These are phyloP conservation scores for Cervus canadensis DNA, from an alignment of 2,113 vertebrate species.

Conservation along the genomic window DNA sequence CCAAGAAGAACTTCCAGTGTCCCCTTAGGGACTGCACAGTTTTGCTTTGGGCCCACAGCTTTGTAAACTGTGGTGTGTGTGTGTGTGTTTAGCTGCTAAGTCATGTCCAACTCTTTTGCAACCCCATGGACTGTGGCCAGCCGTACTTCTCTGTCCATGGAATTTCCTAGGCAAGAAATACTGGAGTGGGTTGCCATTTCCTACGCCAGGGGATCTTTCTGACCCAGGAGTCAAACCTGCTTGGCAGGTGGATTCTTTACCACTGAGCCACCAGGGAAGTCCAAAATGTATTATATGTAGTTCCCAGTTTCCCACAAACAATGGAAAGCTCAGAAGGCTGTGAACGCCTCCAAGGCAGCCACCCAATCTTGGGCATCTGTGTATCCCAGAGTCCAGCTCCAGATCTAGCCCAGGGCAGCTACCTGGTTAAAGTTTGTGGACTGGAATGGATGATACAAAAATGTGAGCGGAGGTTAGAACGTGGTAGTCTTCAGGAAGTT, in stretches of 20 bases:
- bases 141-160: not conserved
- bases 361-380: not conserved
- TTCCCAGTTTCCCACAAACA: not conserved
- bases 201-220: not conserved
- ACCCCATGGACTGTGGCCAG: not conserved
- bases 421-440: not conserved
- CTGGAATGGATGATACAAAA: not conserved
- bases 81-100: not conserved
- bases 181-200: not conserved
- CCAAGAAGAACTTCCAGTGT: not conserved
- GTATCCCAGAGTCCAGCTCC: not conserved
- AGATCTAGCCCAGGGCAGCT: not conserved
- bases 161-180: not conserved
- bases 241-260: not conserved
- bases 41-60: not conserved
- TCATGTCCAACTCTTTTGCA: not conserved
- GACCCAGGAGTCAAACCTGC: not conserved
- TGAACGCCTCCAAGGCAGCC: not conserved
- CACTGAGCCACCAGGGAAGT: not conserved
- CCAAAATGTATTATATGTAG: not conserved
- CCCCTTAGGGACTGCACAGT: not conserved
- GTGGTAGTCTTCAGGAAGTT: not conserved
- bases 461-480: not conserved
- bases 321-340: not conserved
- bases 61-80: not conserved